A percentile compares a stretch with the other conserved stretches of the same genome.
Conservation (phyloP, 2,888 invertebrate species). For the Pollenia labialis region DNA sequence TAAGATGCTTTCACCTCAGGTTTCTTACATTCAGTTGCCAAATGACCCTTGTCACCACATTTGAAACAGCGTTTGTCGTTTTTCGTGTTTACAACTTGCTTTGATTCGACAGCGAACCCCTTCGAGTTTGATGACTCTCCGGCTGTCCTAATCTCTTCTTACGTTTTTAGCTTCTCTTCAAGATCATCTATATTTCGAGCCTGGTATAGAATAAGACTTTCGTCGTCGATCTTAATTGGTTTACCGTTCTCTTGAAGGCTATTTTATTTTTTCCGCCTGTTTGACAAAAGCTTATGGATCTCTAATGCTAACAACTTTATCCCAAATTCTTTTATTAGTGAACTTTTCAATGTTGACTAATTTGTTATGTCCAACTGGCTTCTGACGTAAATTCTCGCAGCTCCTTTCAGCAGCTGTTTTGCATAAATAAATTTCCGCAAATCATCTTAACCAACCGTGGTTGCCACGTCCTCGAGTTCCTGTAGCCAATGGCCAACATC, state of each 20-base stretch:
- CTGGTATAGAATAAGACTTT: slow-evolving; percentile 14
- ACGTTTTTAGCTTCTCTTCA: slow-evolving; percentile 11
- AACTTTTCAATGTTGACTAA: slow-evolving; percentile 3
- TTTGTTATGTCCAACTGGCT: slow-evolving; percentile 28
- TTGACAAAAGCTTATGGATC: slow-evolving; percentile 45
- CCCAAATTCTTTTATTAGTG: not conserved
- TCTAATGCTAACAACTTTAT: slow-evolving; percentile 45
- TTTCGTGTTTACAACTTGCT: not conserved
- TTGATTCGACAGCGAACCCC: not conserved
- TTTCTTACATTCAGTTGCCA: slow-evolving; percentile 8
- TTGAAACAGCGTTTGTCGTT: slow-evolving; percentile 16
- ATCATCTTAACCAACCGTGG: slow-evolving; percentile 51
- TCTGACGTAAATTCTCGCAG: slow-evolving; percentile 26
- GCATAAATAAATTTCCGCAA: slow-evolving; percentile 61
- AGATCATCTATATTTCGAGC: slow-evolving; percentile 20
- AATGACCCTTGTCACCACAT: slow-evolving; percentile 34
- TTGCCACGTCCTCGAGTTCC: slow-evolving; percentile 65
- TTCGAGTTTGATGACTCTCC: slow-evolving; percentile 19
- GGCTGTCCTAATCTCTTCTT: slow-evolving; percentile 2
- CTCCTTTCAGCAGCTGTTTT: slow-evolving; percentile 57
- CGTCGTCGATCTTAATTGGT: not conserved
- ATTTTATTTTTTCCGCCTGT: slow-evolving; percentile 33
- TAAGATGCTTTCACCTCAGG: not conserved
- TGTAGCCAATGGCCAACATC: slow-evolving; percentile 55
- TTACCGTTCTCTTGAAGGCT: not conserved